phyloP scores from a whole-genome alignment of 2,797 vertebrate species.

The Eptatretus atami region DNA sequence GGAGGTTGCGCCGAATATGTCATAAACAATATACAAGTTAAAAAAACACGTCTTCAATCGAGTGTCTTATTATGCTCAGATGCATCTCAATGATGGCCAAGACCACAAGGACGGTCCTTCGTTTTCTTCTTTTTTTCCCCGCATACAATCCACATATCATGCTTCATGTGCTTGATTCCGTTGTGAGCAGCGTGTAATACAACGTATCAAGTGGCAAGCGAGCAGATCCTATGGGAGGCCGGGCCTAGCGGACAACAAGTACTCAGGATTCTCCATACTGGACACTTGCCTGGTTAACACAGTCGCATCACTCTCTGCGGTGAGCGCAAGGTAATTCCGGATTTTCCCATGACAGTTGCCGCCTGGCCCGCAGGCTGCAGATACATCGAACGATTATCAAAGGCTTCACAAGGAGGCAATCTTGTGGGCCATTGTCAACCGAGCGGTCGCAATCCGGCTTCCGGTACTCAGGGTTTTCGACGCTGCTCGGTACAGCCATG shows the following conservation, averaged over 20 bases:
- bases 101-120: too few relatives aligned
- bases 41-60: too few relatives aligned
- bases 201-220: background rate
- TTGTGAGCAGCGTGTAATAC: background rate
- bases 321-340: slow-evolving; percentile 2
- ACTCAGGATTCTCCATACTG: slow-evolving; percentile 35
- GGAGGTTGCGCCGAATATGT: too few relatives aligned
- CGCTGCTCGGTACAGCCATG: background rate
- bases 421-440: background rate
- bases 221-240: background rate
- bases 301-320: background rate
- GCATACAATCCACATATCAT: too few relatives aligned
- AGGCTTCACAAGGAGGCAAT: background rate
- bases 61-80: too few relatives aligned
- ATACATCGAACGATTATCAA: slow-evolving; percentile 1
- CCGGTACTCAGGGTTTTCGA: slow-evolving; percentile 1
- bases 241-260: slow-evolving; percentile 14
- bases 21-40: too few relatives aligned
- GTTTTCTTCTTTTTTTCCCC: too few relatives aligned
- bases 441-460: background rate
- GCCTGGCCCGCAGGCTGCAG: background rate
- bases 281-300: slow-evolving; percentile 10
- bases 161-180: too few relatives aligned
- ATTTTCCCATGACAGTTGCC: background rate
- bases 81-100: too few relatives aligned